Evolutionary conservation across 2,888 invertebrate species (phyloP).

Genomic region (Nomada hirtipes): DNA sequence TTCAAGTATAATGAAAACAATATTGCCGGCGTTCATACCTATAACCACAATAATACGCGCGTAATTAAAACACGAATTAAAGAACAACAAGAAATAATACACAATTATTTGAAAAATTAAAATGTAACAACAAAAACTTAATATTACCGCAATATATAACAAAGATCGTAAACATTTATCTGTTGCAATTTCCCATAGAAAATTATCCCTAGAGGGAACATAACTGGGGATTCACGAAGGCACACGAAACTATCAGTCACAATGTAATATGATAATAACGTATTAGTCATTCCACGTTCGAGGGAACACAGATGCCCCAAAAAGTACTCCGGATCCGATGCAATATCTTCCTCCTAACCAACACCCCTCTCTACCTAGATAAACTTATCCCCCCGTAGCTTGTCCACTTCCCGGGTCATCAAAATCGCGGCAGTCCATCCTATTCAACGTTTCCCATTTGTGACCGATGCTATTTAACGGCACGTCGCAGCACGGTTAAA

Average conservation of each 20-base stretch:
- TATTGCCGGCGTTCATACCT: too few relatives aligned
- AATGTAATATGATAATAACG: neutral
- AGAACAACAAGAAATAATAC: too few relatives aligned
- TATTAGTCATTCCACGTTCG: neutral
- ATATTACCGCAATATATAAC: too few relatives aligned
- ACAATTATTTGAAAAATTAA: too few relatives aligned
- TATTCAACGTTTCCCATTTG: conserved; percentile 24
- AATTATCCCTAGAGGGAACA: neutral
- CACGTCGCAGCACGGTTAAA: neutral
- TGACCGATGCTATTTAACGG: conserved; percentile 43
- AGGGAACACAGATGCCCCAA: neutral
- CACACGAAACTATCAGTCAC: neutral
- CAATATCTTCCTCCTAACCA: conserved; percentile 15
- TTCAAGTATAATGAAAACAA: too few relatives aligned
- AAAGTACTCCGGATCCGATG: conserved; percentile 11
- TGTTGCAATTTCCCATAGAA: too few relatives aligned
- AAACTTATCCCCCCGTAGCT: conserved; percentile 47
- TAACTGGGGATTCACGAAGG: neutral
- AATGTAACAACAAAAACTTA: too few relatives aligned
- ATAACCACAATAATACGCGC: too few relatives aligned
- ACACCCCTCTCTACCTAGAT: conserved; percentile 9
- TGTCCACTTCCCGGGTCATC: conserved; percentile 40
- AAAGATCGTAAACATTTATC: too few relatives aligned
- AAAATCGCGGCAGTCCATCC: conserved; percentile 21
- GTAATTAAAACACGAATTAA: too few relatives aligned